Evolutionary conservation across 2,888 invertebrate genomes (phyloP).

Genomic region (Spialia ferax): DNA sequence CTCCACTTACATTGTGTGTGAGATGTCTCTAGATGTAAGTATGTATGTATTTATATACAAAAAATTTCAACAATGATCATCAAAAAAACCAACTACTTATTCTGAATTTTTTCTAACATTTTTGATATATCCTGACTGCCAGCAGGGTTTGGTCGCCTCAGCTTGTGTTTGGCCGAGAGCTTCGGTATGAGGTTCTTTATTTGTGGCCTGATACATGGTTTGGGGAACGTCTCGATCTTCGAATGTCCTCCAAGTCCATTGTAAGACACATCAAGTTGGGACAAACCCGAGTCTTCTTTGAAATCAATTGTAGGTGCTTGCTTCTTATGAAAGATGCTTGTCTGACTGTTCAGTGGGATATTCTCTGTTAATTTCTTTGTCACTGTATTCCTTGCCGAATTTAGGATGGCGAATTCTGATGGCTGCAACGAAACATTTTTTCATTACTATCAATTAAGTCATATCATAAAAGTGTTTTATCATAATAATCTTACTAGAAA

Average conservation of each 20-base stretch:
- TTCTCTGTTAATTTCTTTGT: conserved; percentile 45
- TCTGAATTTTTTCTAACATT: conserved; percentile 56
- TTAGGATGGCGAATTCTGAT: conserved; percentile 62
- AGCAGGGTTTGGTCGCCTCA: conserved; percentile 59
- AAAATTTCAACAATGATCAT: not conserved
- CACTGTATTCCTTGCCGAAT: conserved; percentile 54
- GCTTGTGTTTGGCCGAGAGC: conserved; percentile 63
- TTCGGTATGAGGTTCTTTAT: conserved; percentile 60
- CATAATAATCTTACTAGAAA: too few relatives aligned
- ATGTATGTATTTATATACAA: too few relatives aligned
- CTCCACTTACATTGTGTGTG: too few relatives aligned
- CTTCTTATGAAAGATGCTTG: conserved; percentile 68
- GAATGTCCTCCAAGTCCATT: conserved; percentile 87
- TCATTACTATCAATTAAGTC: too few relatives aligned
- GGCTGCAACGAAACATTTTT: conserved; percentile 59
- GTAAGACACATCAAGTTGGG: conserved; percentile 65
- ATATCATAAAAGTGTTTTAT: too few relatives aligned
- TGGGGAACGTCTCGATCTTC: conserved; percentile 80
- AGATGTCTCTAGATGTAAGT: too few relatives aligned
- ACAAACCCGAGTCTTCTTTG: conserved; percentile 45
- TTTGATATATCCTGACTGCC: conserved; percentile 63
- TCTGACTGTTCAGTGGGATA: conserved; percentile 42
- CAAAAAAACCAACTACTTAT: conserved; percentile 20
- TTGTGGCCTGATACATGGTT: conserved; percentile 53
- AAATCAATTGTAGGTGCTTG: conserved; percentile 56